Evolutionary conservation across 1,140 invertebrate genomes (phyloP), one percentile per base, ranked within the genome.

Genomic region (Plectus sambesii): DNA sequence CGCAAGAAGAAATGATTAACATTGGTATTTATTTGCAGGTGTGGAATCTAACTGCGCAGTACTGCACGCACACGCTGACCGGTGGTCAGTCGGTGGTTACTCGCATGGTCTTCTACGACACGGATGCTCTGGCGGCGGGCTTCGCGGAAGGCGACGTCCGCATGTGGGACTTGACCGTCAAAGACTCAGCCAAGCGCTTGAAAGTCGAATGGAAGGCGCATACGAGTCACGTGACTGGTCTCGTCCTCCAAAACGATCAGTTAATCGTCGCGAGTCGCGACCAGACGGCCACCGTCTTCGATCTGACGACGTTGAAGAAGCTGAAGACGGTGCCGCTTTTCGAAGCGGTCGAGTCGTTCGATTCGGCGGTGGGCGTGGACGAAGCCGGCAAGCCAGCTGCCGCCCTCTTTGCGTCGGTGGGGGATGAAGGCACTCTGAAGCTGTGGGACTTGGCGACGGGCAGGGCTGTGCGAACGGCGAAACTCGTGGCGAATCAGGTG

Each of bases 331-430:
- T 63, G 38, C 63, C 56, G n/a, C 27, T 58, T 5, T 62, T 57
- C 27, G 62, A 66, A 39, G 38, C 63, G 6, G 43, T 66, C 42
- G 62, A 66, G 38, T n/a, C n/a, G n/a, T n/a, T n/a, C n/a, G n/a
- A n/a, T n/a, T 26, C 25, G 15, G 63, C 58, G 22, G 43, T 51
- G 4, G 26, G 50, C 9, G 37, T 37, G 9, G n/a, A n/a, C n/a
- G 40, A 42, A 24, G 42, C 56, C 37, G 43, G 38, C 23, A 49
- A 55, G 9, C n/a, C n/a, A n/a, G n/a, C n/a, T n/a, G n/a, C n/a
- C n/a, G n/a, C n/a, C n/a, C 20, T 48, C 9, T 17, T 64, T 3
- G 22, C 63, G 4, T 63, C 54, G n/a, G 57, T 66, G 17, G 62
- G 62, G 17, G 62, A 63, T 23, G 44, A 58, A 19, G 62, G 62